Evolutionary conservation across 1,140 invertebrate species (phyloP).

Genomic region (Drosophila sucinea): DNA sequence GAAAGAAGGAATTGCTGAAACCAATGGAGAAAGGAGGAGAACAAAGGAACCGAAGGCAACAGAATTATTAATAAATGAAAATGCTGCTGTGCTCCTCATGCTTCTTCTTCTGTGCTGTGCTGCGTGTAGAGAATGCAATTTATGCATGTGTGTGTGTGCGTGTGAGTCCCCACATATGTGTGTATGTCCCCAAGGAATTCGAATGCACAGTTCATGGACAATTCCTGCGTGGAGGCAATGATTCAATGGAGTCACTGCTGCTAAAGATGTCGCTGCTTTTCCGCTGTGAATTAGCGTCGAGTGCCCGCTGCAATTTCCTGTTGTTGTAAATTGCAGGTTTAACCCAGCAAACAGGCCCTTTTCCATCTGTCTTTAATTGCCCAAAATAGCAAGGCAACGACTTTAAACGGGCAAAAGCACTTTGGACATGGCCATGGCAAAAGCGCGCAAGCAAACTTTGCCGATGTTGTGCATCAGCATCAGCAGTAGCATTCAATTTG

Average conservation of each 20-base stretch:
- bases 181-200: conserved; percentile 16
- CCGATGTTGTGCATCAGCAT: conserved; percentile 48
- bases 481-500: conserved; percentile 69
- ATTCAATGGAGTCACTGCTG: conserved; percentile 36
- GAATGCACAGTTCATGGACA: conserved; percentile 53
- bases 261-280: conserved; percentile 56
- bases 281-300: conserved; percentile 72
- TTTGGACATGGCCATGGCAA: conserved; percentile 34
- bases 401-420: conserved; percentile 35
- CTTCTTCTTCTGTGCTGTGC: neutral
- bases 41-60: conserved; percentile 39
- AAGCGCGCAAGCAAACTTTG: conserved; percentile 39
- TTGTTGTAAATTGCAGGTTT: conserved; percentile 63
- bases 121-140: conserved; percentile 27
- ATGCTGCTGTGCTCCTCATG: neutral
- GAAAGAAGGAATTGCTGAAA: neutral
- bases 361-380: conserved; percentile 63
- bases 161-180: conserved; percentile 26
- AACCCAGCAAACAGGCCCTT: conserved; percentile 8
- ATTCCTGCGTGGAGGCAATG: conserved; percentile 12
- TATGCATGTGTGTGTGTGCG: neutral
- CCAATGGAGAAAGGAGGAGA: conserved; percentile 33
- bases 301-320: conserved; percentile 74
- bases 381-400: conserved; percentile 27
- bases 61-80: conserved; percentile 4